Conservation (phyloP, 2,797 vertebrate genomes). For the Arnoldichthys spilopterus region DNA sequence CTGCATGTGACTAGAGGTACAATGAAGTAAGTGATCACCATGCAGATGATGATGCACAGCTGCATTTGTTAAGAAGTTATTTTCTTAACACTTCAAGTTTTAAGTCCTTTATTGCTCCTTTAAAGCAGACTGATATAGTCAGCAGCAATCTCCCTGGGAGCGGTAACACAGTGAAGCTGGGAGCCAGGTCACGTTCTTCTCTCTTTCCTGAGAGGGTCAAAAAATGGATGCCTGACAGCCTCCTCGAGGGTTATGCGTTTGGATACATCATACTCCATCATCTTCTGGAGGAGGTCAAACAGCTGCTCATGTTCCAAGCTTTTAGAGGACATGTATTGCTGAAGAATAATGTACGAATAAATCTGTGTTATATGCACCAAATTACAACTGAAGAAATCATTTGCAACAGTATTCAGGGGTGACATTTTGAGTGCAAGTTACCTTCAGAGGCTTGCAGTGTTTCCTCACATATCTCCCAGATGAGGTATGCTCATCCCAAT, state of each 20-base stretch:
- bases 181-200: slow-evolving; percentile 39
- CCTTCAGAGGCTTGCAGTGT: slow-evolving; percentile 87
- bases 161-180: slow-evolving; percentile 47
- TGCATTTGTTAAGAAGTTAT: background rate
- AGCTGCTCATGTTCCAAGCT: slow-evolving; percentile 79
- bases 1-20: background rate
- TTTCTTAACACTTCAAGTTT: slow-evolving; percentile 5
- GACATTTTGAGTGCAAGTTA: slow-evolving; percentile 60
- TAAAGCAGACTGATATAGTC: slow-evolving; percentile 81
- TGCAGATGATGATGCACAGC: slow-evolving; percentile 42
- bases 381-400: background rate
- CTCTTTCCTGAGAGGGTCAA: slow-evolving; percentile 68
- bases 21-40: background rate
- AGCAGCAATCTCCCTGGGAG: slow-evolving; percentile 54
- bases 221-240: slow-evolving; percentile 87
- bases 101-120: slow-evolving; percentile 5
- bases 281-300: slow-evolving; percentile 84
- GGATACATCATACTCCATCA: slow-evolving; percentile 85
- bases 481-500: slow-evolving; percentile 85
- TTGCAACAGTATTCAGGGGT: background rate
- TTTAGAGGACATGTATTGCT: slow-evolving; percentile 81
- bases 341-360: slow-evolving; percentile 16
- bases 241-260: slow-evolving; percentile 84
- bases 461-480: slow-evolving; percentile 83
- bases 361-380: background rate